Conservation (phyloP, 2,888 invertebrate genomes). For the Drosophila picticornis region DNA sequence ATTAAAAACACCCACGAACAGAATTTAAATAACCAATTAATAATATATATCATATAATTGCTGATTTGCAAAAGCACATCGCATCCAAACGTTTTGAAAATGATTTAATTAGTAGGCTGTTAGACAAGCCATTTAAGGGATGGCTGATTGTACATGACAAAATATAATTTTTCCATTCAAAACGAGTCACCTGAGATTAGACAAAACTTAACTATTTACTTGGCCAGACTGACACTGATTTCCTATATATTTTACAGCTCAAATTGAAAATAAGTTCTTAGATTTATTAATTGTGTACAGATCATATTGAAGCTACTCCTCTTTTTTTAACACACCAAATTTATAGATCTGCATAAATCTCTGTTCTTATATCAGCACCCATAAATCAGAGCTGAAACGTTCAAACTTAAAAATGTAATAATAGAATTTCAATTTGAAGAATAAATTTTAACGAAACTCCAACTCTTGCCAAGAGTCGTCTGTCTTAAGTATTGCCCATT, state of each 20-base stretch:
- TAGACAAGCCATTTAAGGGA: background rate
- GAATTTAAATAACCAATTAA: background rate
- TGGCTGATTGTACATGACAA: background rate
- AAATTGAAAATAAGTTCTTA: background rate
- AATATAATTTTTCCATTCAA: background rate
- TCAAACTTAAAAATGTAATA: background rate
- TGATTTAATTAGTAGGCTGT: background rate
- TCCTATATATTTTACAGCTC: background rate
- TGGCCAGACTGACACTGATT: background rate
- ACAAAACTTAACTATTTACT: background rate
- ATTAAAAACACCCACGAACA: background rate
- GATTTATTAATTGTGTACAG: background rate
- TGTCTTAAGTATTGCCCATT: background rate
- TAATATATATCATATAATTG: background rate
- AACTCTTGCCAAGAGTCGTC: background rate
- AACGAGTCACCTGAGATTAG: background rate
- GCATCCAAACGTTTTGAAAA: background rate
- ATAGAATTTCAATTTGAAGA: background rate
- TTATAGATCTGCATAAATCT: background rate
- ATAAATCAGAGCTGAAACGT: background rate
- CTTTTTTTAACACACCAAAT: background rate
- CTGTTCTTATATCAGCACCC: background rate
- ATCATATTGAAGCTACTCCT: background rate
- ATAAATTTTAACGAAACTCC: background rate
- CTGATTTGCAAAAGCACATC: background rate